These are phyloP conservation scores for Phytoseiulus persimilis DNA, from an alignment of 2,888 invertebrate genomes.

Conservation along the genomic window DNA sequence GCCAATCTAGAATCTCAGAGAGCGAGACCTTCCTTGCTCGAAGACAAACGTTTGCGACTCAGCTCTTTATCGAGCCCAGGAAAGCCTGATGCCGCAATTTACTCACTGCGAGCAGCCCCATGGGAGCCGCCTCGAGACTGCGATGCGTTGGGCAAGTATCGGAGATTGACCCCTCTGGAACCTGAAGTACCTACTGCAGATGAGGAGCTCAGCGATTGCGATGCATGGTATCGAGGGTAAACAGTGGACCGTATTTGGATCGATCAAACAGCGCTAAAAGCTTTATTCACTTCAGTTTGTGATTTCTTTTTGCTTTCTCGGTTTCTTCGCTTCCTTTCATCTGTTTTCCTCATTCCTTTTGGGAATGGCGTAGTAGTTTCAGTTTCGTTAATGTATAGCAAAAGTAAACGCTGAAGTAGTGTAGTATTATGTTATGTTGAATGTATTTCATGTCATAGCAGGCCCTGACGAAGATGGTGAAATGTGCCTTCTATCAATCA, in stretches of 20 bases:
- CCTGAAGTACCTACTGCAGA: too few species aligned
- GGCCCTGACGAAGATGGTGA: neutral
- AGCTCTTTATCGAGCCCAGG: too few species aligned
- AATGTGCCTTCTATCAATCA: neutral
- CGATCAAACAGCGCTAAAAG: conserved; percentile 5
- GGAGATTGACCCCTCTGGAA: too few species aligned
- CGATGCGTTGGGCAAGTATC: too few species aligned
- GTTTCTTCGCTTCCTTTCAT: neutral
- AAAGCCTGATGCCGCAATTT: too few species aligned
- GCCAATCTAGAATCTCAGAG: too few species aligned
- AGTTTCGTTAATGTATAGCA: conserved; percentile 5
- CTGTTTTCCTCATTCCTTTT: neutral
- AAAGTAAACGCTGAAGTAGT: neutral
- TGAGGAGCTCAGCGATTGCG: too few species aligned
- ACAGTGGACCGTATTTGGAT: neutral
- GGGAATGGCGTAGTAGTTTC: neutral
- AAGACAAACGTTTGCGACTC: too few species aligned
- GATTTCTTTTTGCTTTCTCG: neutral
- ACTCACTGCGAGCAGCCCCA: too few species aligned
- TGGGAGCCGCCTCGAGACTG: too few species aligned
- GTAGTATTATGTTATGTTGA: neutral
- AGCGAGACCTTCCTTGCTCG: too few species aligned
- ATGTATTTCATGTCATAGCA: neutral
- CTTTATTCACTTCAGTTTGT: neutral
- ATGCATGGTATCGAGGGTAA: too few species aligned